Evolutionary conservation across 2,797 vertebrate genomes (phyloP).

Genomic region (Tiaroga cobitis): DNA sequence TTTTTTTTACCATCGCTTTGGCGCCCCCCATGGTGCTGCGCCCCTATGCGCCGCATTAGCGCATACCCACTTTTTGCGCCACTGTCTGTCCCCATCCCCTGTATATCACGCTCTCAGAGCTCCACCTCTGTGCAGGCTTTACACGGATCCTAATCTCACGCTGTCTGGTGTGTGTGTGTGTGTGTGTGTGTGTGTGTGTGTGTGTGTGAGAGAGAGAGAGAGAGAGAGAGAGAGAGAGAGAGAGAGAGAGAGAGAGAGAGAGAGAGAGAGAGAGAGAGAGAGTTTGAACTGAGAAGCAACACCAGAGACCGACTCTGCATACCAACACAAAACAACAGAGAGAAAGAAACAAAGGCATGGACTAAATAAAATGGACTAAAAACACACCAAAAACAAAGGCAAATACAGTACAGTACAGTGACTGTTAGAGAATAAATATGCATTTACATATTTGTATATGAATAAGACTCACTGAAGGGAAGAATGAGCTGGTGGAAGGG

Average conservation of each 20-base stretch:
- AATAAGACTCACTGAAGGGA: constrained; percentile 12
- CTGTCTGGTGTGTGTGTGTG: constrained; percentile 5
- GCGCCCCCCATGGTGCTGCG: too few species aligned
- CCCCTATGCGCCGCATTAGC: too few species aligned
- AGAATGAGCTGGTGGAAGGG: not conserved
- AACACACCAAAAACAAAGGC: constrained; percentile 33
- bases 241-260: too few species aligned
- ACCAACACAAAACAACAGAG: constrained; percentile 20
- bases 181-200: constrained; percentile 30
- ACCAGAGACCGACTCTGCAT: constrained; percentile 39
- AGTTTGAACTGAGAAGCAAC: not conserved
- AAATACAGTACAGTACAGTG: not conserved
- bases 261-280: too few species aligned
- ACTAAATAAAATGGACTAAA: constrained; percentile 60
- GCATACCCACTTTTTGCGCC: too few species aligned
- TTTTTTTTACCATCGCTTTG: too few species aligned
- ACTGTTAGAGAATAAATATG: not conserved
- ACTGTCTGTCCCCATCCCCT: constrained; percentile 6
- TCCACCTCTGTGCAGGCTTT: constrained; percentile 23
- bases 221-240: too few species aligned
- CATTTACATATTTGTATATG: not conserved
- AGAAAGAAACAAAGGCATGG: not conserved
- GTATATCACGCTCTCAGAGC: not conserved
- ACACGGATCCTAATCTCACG: constrained; percentile 42
- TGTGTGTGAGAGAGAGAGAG: not conserved